Base-by-base conservation (phyloP, 2,888 invertebrate species). In the Phytoseiulus persimilis region DNA sequence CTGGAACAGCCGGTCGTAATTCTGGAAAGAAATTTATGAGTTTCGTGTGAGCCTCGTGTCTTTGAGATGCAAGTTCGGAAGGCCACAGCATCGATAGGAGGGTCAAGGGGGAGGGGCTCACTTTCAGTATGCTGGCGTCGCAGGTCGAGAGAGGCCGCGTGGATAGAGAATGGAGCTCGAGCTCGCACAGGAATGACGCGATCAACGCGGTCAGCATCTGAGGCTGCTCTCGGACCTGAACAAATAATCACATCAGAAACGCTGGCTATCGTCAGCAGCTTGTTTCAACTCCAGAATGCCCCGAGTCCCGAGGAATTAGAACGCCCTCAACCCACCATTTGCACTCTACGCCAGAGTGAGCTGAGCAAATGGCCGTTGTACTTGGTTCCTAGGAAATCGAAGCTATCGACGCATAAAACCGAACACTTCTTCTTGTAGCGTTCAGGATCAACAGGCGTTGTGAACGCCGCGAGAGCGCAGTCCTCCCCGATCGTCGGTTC, bases 361-460 rank as follows among this genome's bases (percentile, higher is more conserved):
- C 87, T 87, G 87, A 87, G 87, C 32, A 87, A 31, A 45, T 87
- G 45, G 14, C 87, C 87, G 33, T 87, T 87, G 33, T 87, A 87
- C 33, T 87, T 87, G 32, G 87, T n/a, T 31, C 87, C 87, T 5
- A 87, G 87, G 14, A 87, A 87, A 33, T 87, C 87, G 23, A 87
- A 87, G n/a, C 31, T 39, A 11, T 87, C 87, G 87, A 87, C 87
- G 14, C 87, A 87, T 23, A 87, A 18, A 3, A 87, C 39, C 45
- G 87, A 87, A 45, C 32, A 87, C 31, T 87, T 87, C 33, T 87
- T 87, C 23, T 87, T 87, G 14, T 39, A 33, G 6, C 14, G 87
- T n/a, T 87, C 39, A 11, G 32, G n/a, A 45, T 87, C 87, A 3
- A 87, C 28, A 0, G 33, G 33, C n/a, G 32, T n/a, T 0, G 18